These are phyloP conservation scores for Loxodonta africana DNA, from an alignment of 2,113 vertebrate species.

Conservation along the genomic window DNA sequence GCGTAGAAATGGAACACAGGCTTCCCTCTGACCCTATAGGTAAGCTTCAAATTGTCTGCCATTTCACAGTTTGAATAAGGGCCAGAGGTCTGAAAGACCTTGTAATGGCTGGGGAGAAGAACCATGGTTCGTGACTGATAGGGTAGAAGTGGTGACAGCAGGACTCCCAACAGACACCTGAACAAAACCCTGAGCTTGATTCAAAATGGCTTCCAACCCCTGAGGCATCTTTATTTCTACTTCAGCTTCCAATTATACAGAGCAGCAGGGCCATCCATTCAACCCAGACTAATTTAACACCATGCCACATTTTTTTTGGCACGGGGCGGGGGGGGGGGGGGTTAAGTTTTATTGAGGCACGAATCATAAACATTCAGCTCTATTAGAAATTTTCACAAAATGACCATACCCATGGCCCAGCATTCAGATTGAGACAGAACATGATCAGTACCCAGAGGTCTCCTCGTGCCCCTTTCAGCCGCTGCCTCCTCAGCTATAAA, in stretches of 20 bases:
- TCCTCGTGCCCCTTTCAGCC: not conserved
- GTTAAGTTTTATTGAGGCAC: not conserved
- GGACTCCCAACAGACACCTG: not conserved
- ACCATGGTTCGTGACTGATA: not conserved
- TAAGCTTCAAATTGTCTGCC: not conserved
- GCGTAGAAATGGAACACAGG: not conserved
- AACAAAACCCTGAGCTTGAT: not conserved
- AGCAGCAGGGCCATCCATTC: not conserved
- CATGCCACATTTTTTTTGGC: not conserved
- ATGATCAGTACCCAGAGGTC: not conserved
- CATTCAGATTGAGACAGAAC: not conserved
- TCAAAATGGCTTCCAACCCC: not conserved
- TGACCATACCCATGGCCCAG: not conserved
- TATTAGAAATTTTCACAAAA: not conserved
- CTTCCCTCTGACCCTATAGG: not conserved
- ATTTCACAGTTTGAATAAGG: constrained; percentile 1
- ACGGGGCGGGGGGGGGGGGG: too few species aligned
- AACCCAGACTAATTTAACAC: not conserved
- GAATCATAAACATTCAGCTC: not conserved
- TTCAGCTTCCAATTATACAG: not conserved
- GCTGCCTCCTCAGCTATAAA: not conserved
- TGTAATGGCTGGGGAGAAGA: not conserved
- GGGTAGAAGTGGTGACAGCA: not conserved
- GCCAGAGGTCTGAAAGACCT: not conserved
- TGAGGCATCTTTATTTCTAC: not conserved